Percentiles rank a stretch among this genome's conserved stretches.
Evolutionary conservation across 2,888 invertebrate genomes (phyloP).

Genomic region (Troides helena): DNA sequence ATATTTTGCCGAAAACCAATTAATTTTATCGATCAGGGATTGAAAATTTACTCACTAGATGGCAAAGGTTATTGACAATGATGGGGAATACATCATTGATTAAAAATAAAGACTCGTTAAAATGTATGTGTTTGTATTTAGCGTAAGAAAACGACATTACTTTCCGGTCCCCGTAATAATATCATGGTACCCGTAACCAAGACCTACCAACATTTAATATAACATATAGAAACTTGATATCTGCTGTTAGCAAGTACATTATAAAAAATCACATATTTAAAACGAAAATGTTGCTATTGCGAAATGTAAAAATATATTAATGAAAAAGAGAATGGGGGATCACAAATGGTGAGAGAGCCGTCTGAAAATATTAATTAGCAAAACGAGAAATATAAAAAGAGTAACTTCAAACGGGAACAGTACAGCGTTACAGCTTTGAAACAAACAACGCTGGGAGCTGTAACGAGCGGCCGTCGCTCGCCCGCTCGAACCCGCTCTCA

Average conservation of each 20-base stretch:
- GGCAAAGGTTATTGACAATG: no score
- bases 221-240: no score
- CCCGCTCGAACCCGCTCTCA: slow-evolving; percentile 11
- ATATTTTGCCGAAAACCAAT: no score
- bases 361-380: slow-evolving; percentile 27
- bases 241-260: neutral
- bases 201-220: no score
- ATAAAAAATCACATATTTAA: neutral
- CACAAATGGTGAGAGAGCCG: slow-evolving; percentile 8
- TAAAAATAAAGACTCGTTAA: no score
- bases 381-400: slow-evolving; percentile 9
- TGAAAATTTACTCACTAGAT: no score
- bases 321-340: slow-evolving; percentile 5
- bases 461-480: slow-evolving; percentile 18
- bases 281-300: neutral
- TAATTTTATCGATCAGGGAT: no score
- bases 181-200: no score
- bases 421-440: slow-evolving; percentile 20
- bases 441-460: slow-evolving; percentile 15
- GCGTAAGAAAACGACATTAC: no score
- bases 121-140: no score
- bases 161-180: no score
- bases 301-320: neutral
- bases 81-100: no score
- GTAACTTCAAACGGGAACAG: slow-evolving; percentile 8